Evolutionary conservation across 2,113 vertebrate genomes (phyloP), one percentile per base, ranked within the genome.

Genomic region (Pelecanoides urinatrix): DNA sequence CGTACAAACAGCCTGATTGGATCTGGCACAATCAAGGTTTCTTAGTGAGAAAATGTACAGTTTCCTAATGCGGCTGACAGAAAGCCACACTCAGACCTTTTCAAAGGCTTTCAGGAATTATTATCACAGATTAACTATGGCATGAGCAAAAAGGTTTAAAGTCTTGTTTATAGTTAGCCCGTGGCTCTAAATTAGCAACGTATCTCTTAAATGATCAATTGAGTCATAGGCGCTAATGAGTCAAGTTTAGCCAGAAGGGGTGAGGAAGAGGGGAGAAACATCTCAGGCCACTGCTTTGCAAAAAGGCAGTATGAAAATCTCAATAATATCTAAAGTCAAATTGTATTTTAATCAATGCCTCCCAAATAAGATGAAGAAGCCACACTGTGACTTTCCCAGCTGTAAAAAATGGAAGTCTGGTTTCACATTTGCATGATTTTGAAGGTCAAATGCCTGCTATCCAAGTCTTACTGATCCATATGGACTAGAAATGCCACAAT

Each of bases 401-500:
- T 98, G 98, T 98, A 98, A 98, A 96, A 97, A 97, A 95, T 97
- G 95, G 92, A 98, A 98, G 98, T 97, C 98, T 98, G 97, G 93
- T 97, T 97, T 97, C 97, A 95, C 97, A 98, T 98, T 98, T 98
- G 98, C 98, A 97, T 97, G 98, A 98, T 98, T 98, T 98, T 98
- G 98, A 98, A 98, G 98, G 98, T 98, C 98, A 98, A 98, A 98
- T 96, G 98, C 98, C 98, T 98, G 98, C 98, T 97, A 98, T 98
- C 98, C 98, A 98, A 98, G 98, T 98, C 98, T 98, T 97, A 94
- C 97, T 98, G 97, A 98, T 98, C 98, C 98, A 98, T 98, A 98
- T 98, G 98, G 98, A 98, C 98, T 97, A 98, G 97, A 98, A 98
- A 98, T 98, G 98, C 98, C 98, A 98, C 98, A 98, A 98, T 98